phyloP scores from a whole-genome alignment of 2,113 vertebrate species.

The Gorsachius goisagi region DNA sequence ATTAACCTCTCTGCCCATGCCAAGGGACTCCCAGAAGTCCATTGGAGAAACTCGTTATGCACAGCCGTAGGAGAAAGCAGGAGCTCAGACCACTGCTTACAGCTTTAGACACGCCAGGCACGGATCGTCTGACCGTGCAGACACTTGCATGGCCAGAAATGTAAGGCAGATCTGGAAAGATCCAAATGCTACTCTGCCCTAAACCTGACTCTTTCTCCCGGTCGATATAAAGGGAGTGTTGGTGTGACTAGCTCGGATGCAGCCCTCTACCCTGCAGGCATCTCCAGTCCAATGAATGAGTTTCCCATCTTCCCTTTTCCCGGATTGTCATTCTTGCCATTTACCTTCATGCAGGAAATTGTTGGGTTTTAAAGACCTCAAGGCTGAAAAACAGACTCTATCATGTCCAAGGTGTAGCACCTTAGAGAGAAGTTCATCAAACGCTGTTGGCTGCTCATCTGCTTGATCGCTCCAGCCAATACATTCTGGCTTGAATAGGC shows the following conservation, averaged over 20 bases:
- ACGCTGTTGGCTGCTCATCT: background rate
- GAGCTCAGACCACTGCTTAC: background rate
- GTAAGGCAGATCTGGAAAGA: background rate
- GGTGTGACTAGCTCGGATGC: background rate
- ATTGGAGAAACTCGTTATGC: background rate
- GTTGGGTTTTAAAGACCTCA: background rate
- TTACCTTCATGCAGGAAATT: background rate
- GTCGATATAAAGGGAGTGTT: background rate
- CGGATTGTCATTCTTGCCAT: background rate
- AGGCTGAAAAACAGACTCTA: background rate
- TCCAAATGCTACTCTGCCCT: background rate
- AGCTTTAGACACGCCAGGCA: background rate
- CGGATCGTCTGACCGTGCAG: background rate
- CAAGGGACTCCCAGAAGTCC: background rate
- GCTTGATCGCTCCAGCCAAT: background rate
- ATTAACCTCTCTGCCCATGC: background rate
- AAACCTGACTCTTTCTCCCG: background rate
- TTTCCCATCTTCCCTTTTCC: background rate
- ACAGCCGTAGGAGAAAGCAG: background rate
- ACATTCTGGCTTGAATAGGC: background rate
- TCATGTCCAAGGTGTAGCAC: background rate
- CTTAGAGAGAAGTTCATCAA: background rate
- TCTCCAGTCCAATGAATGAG: rapidly evolving
- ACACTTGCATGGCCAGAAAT: background rate
- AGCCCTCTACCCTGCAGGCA: background rate